Conservation (phyloP, 1,140 invertebrate genomes). For the Reticulitermes speratus region DNA sequence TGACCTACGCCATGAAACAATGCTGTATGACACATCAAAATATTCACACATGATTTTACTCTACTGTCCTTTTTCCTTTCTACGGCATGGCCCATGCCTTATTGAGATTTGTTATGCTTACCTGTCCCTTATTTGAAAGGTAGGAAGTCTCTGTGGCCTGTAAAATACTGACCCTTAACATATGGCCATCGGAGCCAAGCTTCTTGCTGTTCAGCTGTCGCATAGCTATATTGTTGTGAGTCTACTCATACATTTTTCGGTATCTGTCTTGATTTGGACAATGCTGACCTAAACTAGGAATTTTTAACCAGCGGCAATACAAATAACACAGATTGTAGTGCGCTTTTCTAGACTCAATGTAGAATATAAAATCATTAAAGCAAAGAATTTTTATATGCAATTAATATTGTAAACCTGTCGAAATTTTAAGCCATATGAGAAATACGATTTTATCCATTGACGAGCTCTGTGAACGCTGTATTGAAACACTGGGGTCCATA, state of each 20-base stretch:
- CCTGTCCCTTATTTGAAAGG: neutral
- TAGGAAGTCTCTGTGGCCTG: neutral
- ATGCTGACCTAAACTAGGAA: neutral
- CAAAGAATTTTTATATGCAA: too few relatives aligned
- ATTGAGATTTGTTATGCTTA: neutral
- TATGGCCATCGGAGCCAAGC: neutral
- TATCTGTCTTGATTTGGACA: neutral
- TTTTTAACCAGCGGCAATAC: neutral
- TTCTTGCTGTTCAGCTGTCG: neutral
- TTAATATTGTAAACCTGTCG: too few relatives aligned
- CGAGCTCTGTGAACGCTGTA: too few relatives aligned
- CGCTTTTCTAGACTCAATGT: too few relatives aligned
- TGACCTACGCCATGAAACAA: neutral
- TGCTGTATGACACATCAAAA: neutral
- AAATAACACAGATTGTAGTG: too few relatives aligned
- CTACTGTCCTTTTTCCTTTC: neutral
- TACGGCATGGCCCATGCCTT: neutral
- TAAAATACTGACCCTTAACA: constrained; percentile 2
- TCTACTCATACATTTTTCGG: neutral
- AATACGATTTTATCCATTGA: too few relatives aligned
- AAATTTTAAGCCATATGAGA: too few relatives aligned
- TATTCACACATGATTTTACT: neutral
- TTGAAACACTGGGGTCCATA: too few relatives aligned
- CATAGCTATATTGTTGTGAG: neutral
- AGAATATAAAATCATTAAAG: too few relatives aligned